These are phyloP conservation scores for Drosophila anomelani DNA, from an alignment of 2,888 invertebrate species.

Conservation along the genomic window DNA sequence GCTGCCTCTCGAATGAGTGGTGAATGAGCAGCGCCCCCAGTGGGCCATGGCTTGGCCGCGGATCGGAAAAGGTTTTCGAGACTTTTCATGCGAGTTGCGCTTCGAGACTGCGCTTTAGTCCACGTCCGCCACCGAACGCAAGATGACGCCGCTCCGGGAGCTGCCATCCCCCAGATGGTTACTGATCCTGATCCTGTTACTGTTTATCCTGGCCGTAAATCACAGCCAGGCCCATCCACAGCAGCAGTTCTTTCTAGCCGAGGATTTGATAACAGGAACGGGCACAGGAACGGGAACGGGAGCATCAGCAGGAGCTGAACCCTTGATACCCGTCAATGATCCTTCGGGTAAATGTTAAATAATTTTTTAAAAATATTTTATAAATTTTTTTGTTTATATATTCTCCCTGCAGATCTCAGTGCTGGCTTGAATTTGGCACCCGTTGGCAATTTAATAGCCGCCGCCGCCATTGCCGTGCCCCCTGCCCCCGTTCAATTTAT, in stretches of 20 bases:
- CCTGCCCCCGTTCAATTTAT: constrained; percentile 71
- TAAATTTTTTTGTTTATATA: neutral
- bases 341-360: constrained; percentile 53
- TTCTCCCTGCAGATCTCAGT: constrained; percentile 54
- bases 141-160: constrained; percentile 55
- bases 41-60: constrained; percentile 39
- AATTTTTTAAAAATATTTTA: neutral
- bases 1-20: constrained; percentile 2
- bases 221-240: constrained; percentile 53
- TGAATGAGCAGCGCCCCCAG: constrained; percentile 1
- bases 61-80: constrained; percentile 62
- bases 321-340: constrained; percentile 46
- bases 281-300: constrained; percentile 5
- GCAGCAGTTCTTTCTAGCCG: constrained; percentile 55
- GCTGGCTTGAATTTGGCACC: constrained; percentile 68
- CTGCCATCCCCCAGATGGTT: constrained; percentile 5
- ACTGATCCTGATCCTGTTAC: constrained; percentile 7
- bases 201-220: constrained; percentile 13
- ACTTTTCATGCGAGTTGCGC: constrained; percentile 55
- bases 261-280: constrained; percentile 22
- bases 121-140: constrained; percentile 53
- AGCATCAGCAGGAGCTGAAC: constrained; percentile 8
- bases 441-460: constrained; percentile 69
- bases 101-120: constrained; percentile 42
- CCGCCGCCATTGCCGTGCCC: constrained; percentile 68